These are phyloP conservation scores for Mus minutoides DNA, from an alignment of 2,797 vertebrate genomes.

Conservation along the genomic window DNA sequence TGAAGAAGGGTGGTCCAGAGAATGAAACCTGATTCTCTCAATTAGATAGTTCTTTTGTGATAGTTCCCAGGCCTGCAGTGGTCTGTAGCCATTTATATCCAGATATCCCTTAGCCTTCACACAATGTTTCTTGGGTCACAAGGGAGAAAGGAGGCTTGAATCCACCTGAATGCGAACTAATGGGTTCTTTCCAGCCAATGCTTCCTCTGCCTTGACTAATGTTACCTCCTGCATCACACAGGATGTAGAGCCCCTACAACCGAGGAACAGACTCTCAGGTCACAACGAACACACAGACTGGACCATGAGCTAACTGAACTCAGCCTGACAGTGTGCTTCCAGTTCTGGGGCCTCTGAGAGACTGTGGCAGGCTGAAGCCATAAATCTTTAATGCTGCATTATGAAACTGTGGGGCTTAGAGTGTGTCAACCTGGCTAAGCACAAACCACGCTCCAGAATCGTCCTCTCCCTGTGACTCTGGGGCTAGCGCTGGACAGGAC, in stretches of 20 bases:
- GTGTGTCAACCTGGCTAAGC: neutral
- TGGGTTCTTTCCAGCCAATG: neutral
- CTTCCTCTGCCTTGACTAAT: neutral
- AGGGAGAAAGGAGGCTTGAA: neutral
- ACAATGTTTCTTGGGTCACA: neutral
- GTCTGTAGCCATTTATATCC: neutral
- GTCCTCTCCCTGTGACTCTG: neutral
- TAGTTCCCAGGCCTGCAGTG: neutral
- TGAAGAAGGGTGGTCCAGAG: neutral
- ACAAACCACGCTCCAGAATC: neutral
- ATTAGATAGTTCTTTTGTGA: too few relatives aligned
- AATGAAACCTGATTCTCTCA: neutral
- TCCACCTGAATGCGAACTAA: neutral
- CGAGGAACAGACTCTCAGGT: neutral
- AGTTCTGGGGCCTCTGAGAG: neutral
- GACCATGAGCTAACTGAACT: neutral
- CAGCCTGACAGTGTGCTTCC: neutral
- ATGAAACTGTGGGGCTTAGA: neutral
- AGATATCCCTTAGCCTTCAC: neutral
- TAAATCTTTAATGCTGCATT: neutral
- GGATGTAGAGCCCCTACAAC: neutral
- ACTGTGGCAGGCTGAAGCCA: neutral
- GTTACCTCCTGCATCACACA: neutral
- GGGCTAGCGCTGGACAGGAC: rapidly evolving
- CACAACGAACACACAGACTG: neutral